Base-by-base conservation (phyloP, 92 coral and sea anemone species). In the Hydrozoanthus gracilis region DNA sequence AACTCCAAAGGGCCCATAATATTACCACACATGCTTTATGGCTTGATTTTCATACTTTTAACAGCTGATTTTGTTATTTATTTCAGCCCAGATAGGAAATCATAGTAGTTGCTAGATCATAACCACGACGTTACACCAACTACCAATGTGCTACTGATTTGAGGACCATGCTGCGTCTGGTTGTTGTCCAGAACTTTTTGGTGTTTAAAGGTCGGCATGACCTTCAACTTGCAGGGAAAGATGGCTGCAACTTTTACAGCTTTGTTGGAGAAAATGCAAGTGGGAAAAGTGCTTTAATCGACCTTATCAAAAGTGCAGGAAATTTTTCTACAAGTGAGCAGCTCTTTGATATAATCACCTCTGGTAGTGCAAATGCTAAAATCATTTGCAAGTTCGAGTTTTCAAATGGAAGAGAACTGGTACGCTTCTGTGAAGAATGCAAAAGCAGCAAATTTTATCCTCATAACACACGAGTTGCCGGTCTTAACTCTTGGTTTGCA, bases 231-330 rank as follows among this genome's bases (percentile, higher is more conserved):
- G 71, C 65, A 46, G 92, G 94, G 50, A 77, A 87, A 62, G 85
- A 85, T 66, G 87, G 89, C 45, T 72, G 93, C 75, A 78, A 90
- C 69, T 93, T 93, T 72, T 94, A 90, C 68, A 95, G 95, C 4
- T 87, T 95, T 67, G 98, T 95, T 1, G 98, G 98, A 8, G 98
- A 95, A 73, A 95, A 95, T 78, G 98, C 95, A 9, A 93, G 94
- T 54, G 98, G 98, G 9, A 95, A 95, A 65, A 95, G 98, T 78
- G 95, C 94, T 47, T 91, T 95, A 68, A 95, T 95, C 39, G 98
- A 96, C 11, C 92, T 95, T n/a, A 88, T 92, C 44, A 95, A 93
- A 51, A 95, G 94, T 68, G 98, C 98, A 7, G 92, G 98, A 44
- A 90, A 94, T 76, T 93, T 95, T 56, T 95, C 76, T 44, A 95